Percentiles rank a stretch among this genome's conserved stretches.
phyloP scores from a whole-genome alignment of 2,888 invertebrate genomes.

The Polydrusus cervinus region DNA sequence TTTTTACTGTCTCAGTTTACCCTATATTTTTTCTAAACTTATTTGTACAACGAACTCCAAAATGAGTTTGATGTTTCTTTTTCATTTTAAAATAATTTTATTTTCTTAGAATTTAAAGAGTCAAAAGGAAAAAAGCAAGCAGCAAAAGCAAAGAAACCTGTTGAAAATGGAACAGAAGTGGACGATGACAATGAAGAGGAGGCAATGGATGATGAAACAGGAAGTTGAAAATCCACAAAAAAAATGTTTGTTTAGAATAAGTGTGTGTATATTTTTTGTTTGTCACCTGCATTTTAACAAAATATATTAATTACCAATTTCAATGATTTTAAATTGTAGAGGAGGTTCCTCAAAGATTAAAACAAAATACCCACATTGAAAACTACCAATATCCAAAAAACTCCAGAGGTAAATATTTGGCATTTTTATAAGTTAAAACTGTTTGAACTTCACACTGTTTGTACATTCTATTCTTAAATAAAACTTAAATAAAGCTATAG shows the following conservation, averaged over 20 bases:
- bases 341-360: too few species aligned
- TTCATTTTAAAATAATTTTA: not conserved
- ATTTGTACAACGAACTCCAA: too few species aligned
- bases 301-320: too few species aligned
- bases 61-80: not conserved
- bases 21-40: not conserved
- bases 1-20: too few species aligned
- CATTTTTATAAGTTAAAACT: not conserved
- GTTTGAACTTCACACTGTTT: not conserved
- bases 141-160: slow-evolving; percentile 56
- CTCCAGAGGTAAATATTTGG: too few species aligned
- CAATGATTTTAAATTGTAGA: too few species aligned
- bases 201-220: slow-evolving; percentile 54
- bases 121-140: slow-evolving; percentile 59
- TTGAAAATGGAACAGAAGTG: slow-evolving; percentile 58
- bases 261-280: not conserved
- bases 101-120: slow-evolving; percentile 61
- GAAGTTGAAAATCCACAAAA: slow-evolving; percentile 27
- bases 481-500: not conserved
- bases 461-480: not conserved
- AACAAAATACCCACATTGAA: too few species aligned
- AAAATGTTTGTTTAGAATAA: not conserved
- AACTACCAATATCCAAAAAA: too few species aligned
- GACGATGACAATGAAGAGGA: slow-evolving; percentile 59
- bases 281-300: too few species aligned